Evolutionary conservation across 2,113 vertebrate species (phyloP), one percentile per base, ranked within the genome.

Genomic region (Strix aluco): DNA sequence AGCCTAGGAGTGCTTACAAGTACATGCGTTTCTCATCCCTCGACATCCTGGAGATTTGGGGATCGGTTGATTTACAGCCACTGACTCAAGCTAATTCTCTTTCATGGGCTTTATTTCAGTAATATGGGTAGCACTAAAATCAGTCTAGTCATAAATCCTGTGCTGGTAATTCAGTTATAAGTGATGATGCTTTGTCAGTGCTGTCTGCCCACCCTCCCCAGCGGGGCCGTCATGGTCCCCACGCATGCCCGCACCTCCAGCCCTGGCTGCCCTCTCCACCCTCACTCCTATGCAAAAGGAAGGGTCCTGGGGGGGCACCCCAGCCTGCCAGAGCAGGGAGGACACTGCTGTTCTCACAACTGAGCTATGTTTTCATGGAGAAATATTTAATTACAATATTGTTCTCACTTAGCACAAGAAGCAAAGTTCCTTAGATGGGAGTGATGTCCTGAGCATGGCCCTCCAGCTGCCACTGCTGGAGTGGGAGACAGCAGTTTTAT

Each of bases 21-120:
- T 40, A 36, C 70, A 46, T 10, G 18, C 32, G 2, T 85, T 92
- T 85, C 81, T 92, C 58, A 87, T 73, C 22, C 65, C 67, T n/a
- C 0, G 9, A 54, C 20, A 1, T 75, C 49, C 69, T 57, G 63
- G 70, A 96, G 78, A 47, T 92, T 32, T 74, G 82, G 90, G 79
- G 36, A 87, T 87, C 5, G 2, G 36, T 59, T 94, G 89, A 96
- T 97, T 95, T 97, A 87, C 0, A 0, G 89, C 40, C 61, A 44
- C 58, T 87, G 77, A 62, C 88, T 96, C 74, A n/a, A 85, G 67
- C 42, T 77, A 92, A 74, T 79, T 87, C 54, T 91, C 62, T 86
- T 95, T 78, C 67, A 57, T 57, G 66, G 63, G 19, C 67, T 95
- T 94, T 83, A 71, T 86, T 94, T 95, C 87, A 86, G 73, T 49